Percentiles rank a stretch among this genome's conserved stretches.
Conservation (phyloP, 53 echinoderm and acorn worm genomes). For the Mesocentrotus franciscanus region DNA sequence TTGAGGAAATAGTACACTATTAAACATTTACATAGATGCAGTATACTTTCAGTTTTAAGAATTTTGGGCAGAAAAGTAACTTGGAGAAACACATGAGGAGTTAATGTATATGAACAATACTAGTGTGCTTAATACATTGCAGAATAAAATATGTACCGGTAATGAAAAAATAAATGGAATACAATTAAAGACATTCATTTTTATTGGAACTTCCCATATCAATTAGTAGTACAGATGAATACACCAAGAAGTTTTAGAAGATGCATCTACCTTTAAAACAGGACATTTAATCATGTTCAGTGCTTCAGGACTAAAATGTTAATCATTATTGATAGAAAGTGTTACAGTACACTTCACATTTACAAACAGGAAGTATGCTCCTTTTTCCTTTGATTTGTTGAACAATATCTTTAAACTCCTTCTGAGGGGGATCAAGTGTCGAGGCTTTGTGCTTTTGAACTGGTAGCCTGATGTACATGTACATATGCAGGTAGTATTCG, state of each 20-base stretch:
- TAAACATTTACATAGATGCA: no score
- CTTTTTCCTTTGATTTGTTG: background rate
- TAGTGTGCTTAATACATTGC: no score
- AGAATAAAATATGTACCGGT: no score
- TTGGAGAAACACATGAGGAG: no score
- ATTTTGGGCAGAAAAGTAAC: no score
- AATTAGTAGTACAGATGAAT: no score
- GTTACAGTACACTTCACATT: constrained; percentile 28
- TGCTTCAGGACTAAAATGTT: background rate
- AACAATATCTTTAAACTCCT: constrained; percentile 12
- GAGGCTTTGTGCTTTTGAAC: background rate
- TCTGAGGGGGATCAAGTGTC: constrained; percentile 1
- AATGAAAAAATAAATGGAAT: no score
- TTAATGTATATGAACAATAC: no score
- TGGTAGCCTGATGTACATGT: background rate
- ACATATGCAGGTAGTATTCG: background rate
- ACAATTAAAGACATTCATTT: no score
- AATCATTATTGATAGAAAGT: background rate
- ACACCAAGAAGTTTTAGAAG: no score
- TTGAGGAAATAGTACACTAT: background rate
- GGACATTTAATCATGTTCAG: background rate
- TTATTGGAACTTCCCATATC: no score
- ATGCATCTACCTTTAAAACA: background rate
- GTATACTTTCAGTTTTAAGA: no score
- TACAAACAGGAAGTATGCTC: constrained; percentile 35